Evolutionary conservation across 2,888 invertebrate species (phyloP).

Genomic region (Zonitis immaculata): DNA sequence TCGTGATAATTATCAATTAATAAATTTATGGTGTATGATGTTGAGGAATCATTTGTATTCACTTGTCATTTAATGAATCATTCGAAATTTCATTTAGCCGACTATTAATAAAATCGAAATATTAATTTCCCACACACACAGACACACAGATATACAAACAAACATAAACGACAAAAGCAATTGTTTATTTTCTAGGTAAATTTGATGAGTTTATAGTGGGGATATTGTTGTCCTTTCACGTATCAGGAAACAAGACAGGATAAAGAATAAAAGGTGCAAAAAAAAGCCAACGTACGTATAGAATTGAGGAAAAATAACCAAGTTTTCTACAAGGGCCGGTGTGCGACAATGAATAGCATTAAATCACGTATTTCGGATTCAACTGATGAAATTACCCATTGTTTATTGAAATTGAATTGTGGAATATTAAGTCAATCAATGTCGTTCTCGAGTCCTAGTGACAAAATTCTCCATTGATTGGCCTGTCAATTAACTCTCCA

Average conservation of each 20-base stretch:
- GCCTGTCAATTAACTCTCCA: constrained; percentile 50
- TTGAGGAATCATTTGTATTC: constrained; percentile 6
- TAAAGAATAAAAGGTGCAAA: too few relatives aligned
- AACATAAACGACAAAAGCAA: background rate
- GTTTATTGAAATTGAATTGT: constrained; percentile 48
- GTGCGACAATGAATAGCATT: constrained; percentile 32
- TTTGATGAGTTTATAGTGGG: too few relatives aligned
- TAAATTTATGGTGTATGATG: constrained; percentile 9
- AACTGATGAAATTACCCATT: constrained; percentile 44
- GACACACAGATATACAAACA: too few relatives aligned
- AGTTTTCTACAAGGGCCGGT: background rate
- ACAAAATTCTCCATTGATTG: constrained; percentile 51
- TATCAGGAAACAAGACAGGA: too few relatives aligned
- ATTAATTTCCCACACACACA: background rate
- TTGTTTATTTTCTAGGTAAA: too few relatives aligned
- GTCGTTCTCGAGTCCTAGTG: constrained; percentile 45
- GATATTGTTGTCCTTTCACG: too few relatives aligned
- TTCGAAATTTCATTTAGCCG: background rate
- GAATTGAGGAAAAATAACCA: too few relatives aligned
- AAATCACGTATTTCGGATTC: constrained; percentile 41
- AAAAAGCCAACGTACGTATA: too few relatives aligned
- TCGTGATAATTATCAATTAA: constrained; percentile 10
- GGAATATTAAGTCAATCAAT: constrained; percentile 50
- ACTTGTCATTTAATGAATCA: background rate
- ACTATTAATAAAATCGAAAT: background rate